These are phyloP conservation scores for Lophius piscatorius DNA, from an alignment of 2,113 vertebrate genomes.

Conservation along the genomic window DNA sequence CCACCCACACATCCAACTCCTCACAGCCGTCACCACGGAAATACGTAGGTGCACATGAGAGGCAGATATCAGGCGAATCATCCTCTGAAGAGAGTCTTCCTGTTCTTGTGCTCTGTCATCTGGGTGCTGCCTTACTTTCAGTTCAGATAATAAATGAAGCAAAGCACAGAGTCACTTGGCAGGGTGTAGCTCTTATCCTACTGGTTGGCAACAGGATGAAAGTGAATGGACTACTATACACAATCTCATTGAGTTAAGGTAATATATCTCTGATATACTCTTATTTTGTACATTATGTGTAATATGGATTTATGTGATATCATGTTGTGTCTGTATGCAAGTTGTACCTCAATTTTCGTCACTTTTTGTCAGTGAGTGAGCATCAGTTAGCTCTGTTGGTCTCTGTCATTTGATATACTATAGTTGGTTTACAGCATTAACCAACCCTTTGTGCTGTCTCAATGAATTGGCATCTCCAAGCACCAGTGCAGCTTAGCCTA, in stretches of 20 bases:
- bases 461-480: conserved; percentile 59
- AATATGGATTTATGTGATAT: background rate
- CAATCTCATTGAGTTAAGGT: conserved; percentile 53
- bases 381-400: conserved; percentile 13
- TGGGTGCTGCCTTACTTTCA: conserved; percentile 24
- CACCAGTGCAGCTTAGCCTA: conserved; percentile 36
- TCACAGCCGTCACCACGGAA: too few species aligned
- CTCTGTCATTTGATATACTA: conserved; percentile 53
- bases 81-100: conserved; percentile 52
- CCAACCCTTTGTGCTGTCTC: conserved; percentile 41
- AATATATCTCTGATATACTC: conserved; percentile 40
- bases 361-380: conserved; percentile 1
- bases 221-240: conserved; percentile 27
- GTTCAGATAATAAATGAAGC: conserved; percentile 39
- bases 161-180: conserved; percentile 33
- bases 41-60: too few species aligned
- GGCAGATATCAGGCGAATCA: conserved; percentile 34
- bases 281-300: conserved; percentile 1
- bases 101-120: conserved; percentile 45
- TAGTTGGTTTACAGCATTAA: conserved; percentile 47
- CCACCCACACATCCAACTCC: conserved; percentile 38
- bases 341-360: conserved; percentile 45
- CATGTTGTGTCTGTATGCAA: background rate
- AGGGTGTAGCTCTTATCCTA: conserved; percentile 13
- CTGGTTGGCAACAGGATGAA: conserved; percentile 25